These are phyloP conservation scores for Enteromius fasciolatus DNA, from an alignment of 2,797 vertebrate genomes.

Conservation along the genomic window DNA sequence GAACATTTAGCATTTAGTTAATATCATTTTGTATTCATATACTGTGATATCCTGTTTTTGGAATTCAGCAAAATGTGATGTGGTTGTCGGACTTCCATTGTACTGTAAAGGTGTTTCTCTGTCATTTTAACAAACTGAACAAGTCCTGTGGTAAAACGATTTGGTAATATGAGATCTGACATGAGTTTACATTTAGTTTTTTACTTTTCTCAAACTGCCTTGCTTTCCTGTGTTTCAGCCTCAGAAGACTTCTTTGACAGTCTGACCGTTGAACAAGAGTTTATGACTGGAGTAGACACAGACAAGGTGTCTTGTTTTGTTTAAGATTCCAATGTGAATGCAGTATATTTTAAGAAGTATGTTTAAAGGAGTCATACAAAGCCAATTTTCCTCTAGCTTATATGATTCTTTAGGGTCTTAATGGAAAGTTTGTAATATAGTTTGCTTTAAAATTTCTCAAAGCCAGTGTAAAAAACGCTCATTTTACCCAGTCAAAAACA, in stretches of 20 bases:
- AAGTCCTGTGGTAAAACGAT: too few species aligned
- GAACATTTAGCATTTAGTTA: not conserved
- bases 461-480: too few species aligned
- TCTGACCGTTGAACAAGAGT: conserved; percentile 97
- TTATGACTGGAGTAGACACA: conserved; percentile 98
- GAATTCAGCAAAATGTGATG: too few species aligned
- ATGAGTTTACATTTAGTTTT: not conserved
- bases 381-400: too few species aligned
- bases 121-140: too few species aligned
- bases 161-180: not conserved
- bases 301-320: conserved; percentile 84
- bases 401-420: too few species aligned
- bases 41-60: not conserved
- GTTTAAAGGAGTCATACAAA: too few species aligned
- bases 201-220: not conserved
- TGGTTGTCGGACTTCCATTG: too few species aligned
- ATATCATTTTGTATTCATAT: not conserved
- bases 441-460: too few species aligned
- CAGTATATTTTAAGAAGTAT: not conserved
- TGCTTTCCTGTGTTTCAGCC: conserved; percentile 75
- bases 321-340: not conserved
- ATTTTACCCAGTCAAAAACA: too few species aligned
- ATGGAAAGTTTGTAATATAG: too few species aligned
- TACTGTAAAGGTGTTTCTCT: too few species aligned
- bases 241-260: conserved; percentile 98